Base-by-base conservation (phyloP, 2,888 invertebrate genomes). In the Plemyria rubiginata region DNA sequence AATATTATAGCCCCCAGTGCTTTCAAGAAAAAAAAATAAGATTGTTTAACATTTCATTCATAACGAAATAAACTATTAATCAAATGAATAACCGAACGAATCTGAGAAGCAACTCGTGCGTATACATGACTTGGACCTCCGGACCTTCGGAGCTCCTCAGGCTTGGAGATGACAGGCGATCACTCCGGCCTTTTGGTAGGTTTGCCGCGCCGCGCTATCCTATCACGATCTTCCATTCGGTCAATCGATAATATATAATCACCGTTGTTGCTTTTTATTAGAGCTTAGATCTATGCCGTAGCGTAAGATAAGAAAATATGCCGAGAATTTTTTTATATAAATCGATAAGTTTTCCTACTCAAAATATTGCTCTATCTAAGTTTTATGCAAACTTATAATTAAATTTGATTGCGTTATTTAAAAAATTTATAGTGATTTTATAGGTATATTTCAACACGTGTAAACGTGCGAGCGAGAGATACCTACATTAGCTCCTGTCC, bases 131-230 rank as follows among this genome's bases (percentile, higher is more conserved):
- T 40, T 45, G 43, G 50, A 57, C 54, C 48, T 60, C 41, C 12
- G 22, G 1, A 22, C 22, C 22, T 22, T 1, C 32, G 13, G 51
- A 50, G 51, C 61, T 56, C 40, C 22, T 22, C 22, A 41, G 51
- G 46, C 36, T 53, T 8, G 38, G 54, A 58, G 63, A 63, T 63
- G 54, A 63, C 63, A 59, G 55, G 15, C 62, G 62, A 66, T 63
- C 68, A 52, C 60, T 67, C 65, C 67, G 52, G 62, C 61, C 67
- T 43, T 59, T 66, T 67, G 65, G 74, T 62, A 66, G 60, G 36
- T 6, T 4, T 6, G 32, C 65, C 32, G 41, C 53, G 13, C 46
- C 38, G 16, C 28, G 15, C 48, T 53, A 63, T 55, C 52, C 29
- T 43, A 52, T 59, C 59, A 62, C 62, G 65, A 65, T 53, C 59